Base-by-base conservation (phyloP, 2,888 invertebrate genomes). In the Cabera pusaria region DNA sequence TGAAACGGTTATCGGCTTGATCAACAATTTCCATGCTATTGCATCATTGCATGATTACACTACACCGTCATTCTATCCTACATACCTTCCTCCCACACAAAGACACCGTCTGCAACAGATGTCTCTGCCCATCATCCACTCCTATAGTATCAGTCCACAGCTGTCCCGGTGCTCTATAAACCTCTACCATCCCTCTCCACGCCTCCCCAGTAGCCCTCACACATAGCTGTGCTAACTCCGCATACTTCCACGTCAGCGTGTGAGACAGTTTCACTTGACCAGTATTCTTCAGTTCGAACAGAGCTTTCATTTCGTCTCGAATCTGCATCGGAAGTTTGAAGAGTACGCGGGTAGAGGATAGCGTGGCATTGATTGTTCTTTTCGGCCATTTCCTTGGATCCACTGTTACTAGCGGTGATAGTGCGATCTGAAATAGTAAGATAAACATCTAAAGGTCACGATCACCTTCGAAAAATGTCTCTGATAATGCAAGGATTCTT, bases 41-140 rank as follows among this genome's bases (percentile, higher is more conserved):
- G n/a, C n/a, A n/a, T n/a, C n/a, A n/a, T n/a, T n/a, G n/a, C n/a
- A n/a, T n/a, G n/a, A n/a, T n/a, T n/a, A n/a, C n/a, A n/a, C n/a
- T n/a, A n/a, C n/a, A n/a, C n/a, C n/a, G n/a, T n/a, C n/a, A n/a
- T n/a, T n/a, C n/a, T n/a, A n/a, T n/a, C n/a, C n/a, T n/a, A n/a
- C 49, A 45, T 42, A 83, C 88, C 83, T 94, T 94, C 46, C 94
- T 83, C 1, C 94, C 94, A 61, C 93, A 93, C 10, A 93, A 80
- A 0, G 93, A 93, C 6, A 92, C 90, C 0, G 92, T 92, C 62
- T 93, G 93, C 37, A 92, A 58, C 21, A 90, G 70, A 62, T 91
- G 90, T 9, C 89, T 82, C 24, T 83, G 82, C 1, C 91, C 90
- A 22, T 90, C 89, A 42, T 90, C 85, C 8, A 89, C 86, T 9